phyloP scores from a whole-genome alignment of 53 echinoderm and acorn worm genomes.

The Mesocentrotus franciscanus region DNA sequence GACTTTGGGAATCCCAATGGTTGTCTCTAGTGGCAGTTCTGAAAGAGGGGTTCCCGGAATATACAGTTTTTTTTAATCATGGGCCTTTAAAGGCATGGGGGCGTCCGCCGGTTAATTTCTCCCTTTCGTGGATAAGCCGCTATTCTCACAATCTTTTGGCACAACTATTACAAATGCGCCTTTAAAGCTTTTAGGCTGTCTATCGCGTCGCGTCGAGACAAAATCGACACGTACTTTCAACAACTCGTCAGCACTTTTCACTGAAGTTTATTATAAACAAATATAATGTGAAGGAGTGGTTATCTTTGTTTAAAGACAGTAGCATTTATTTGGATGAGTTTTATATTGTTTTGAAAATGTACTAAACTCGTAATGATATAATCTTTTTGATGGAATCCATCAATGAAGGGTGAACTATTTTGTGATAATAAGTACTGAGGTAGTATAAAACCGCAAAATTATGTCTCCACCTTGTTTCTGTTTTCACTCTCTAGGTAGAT shows the following conservation, averaged over 20 bases:
- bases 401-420: not conserved
- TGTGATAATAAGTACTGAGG: not conserved
- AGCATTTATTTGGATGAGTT: not conserved
- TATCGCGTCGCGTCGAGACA: not conserved
- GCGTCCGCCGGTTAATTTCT: not conserved
- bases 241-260: slow-evolving; percentile 32
- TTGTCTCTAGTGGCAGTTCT: too few species aligned
- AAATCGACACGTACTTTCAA: slow-evolving; percentile 9
- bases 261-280: slow-evolving; percentile 15
- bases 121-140: not conserved
- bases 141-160: not conserved
- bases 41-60: too few species aligned
- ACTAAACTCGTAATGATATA: not conserved
- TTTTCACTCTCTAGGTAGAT: not conserved
- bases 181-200: not conserved
- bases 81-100: not conserved
- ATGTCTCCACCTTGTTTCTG: not conserved
- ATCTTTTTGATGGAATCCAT: not conserved
- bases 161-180: not conserved
- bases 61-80: not conserved
- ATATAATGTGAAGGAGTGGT: not conserved
- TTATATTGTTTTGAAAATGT: not conserved
- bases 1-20: too few species aligned
- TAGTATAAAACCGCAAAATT: not conserved
- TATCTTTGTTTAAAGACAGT: not conserved